Conservation (phyloP, 2,797 vertebrate species). For the Pipistrellus nathusii region DNA sequence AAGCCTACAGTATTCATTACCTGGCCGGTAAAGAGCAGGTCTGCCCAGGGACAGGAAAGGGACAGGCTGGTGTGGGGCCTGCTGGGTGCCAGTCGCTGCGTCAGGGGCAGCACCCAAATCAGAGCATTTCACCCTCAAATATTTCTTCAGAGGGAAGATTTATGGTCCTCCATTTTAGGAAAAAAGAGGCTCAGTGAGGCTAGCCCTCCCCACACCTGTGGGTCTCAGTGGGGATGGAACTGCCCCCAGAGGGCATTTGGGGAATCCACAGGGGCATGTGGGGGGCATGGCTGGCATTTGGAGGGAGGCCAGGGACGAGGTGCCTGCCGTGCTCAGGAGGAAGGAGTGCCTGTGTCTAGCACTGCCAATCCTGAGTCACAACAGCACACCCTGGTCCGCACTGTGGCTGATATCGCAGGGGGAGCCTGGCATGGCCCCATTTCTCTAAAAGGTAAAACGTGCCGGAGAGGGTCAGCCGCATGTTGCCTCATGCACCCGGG, state of each 20-base stretch:
- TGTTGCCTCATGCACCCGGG: neutral
- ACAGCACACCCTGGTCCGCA: neutral
- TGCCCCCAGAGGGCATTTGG: neutral
- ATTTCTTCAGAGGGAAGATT: neutral
- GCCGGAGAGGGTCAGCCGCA: neutral
- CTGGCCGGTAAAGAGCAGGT: neutral
- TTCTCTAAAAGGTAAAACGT: neutral
- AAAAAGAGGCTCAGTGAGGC: neutral
- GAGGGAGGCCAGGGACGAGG: neutral
- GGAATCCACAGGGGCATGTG: neutral
- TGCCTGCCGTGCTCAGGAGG: neutral
- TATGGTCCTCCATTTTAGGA: neutral
- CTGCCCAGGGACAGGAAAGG: neutral
- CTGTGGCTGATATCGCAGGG: neutral
- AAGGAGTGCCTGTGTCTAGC: accelerated
- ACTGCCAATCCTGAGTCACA: neutral
- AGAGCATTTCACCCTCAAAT: neutral
- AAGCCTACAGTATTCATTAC: too few relatives aligned
- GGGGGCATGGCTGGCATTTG: neutral
- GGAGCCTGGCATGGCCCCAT: neutral
- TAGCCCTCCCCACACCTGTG: neutral
- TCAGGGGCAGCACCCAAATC: neutral
- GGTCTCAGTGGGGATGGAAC: neutral
- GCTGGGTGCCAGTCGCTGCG: neutral
- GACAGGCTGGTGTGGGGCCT: accelerated